phyloP scores from a whole-genome alignment of 2,888 invertebrate genomes.

The Tetragonula carbonaria region DNA sequence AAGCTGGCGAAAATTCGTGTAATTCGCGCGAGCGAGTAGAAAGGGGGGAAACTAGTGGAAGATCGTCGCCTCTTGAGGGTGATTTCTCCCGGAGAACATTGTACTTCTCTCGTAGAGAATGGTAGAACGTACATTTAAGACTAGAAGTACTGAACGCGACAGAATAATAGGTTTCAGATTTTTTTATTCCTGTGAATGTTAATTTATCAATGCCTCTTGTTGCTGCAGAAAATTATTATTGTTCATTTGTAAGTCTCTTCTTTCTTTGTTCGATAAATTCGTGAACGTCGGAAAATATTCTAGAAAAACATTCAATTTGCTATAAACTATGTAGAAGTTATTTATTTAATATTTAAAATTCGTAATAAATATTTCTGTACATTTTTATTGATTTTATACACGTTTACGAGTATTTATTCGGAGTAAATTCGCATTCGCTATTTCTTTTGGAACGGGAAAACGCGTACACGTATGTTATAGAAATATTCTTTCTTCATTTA shows the following conservation, averaged over 20 bases:
- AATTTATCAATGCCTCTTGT: background rate
- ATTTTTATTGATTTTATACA: too few species aligned
- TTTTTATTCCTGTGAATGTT: background rate
- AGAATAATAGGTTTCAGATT: background rate
- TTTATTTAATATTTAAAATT: too few species aligned
- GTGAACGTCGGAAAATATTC: too few species aligned
- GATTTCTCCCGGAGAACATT: background rate
- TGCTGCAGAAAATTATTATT: background rate
- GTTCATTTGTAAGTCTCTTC: background rate
- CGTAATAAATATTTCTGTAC: too few species aligned
- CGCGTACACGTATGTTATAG: too few species aligned
- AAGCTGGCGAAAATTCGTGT: background rate
- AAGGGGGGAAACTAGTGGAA: background rate
- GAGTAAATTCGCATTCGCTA: too few species aligned
- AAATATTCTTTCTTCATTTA: too few species aligned
- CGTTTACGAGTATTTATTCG: too few species aligned
- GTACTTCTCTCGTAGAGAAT: background rate
- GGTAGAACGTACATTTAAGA: background rate
- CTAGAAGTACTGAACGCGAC: background rate
- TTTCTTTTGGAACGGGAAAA: too few species aligned
- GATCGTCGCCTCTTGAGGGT: slow-evolving; percentile 12
- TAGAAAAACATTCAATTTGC: too few species aligned
- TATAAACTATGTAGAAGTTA: too few species aligned
- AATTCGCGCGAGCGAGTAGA: background rate
- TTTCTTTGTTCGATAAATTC: too few species aligned